Evolutionary conservation across 2,113 vertebrate species (phyloP).

Genomic region (Haemorhous mexicanus): DNA sequence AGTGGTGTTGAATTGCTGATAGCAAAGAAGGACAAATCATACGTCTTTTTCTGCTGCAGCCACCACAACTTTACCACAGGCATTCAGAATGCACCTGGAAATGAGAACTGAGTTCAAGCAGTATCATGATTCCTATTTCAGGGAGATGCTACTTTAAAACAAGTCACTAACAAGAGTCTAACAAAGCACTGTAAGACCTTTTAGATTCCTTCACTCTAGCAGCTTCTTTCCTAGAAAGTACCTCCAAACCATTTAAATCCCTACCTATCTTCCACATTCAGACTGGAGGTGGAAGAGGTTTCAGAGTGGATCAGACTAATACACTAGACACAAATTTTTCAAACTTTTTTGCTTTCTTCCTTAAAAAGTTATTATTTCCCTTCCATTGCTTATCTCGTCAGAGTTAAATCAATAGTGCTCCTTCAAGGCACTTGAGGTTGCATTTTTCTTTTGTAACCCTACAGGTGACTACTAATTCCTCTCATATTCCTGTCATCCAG

Average conservation of each 20-base stretch:
- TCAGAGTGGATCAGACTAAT: not conserved
- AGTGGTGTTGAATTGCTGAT: not conserved
- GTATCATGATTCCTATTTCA: not conserved
- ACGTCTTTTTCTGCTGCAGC: not conserved
- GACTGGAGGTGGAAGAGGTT: not conserved
- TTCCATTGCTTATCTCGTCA: not conserved
- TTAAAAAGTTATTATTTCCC: not conserved
- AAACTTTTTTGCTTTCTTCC: not conserved
- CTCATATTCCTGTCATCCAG: not conserved
- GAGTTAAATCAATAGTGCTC: not conserved
- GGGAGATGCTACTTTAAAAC: not conserved
- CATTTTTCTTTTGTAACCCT: not conserved
- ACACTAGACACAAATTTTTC: not conserved
- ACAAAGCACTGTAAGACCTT: not conserved
- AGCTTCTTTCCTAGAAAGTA: conserved; percentile 15
- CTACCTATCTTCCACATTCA: not conserved
- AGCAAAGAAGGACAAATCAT: not conserved
- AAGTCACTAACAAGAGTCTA: not conserved
- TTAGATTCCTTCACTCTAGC: not conserved
- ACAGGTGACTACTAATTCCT: not conserved
- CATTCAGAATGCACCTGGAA: not conserved
- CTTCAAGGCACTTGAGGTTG: not conserved
- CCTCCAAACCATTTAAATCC: not conserved
- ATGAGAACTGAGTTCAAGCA: not conserved
- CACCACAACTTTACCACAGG: not conserved